Percentiles rank a stretch among this genome's conserved stretches.
Conservation (phyloP, 2,797 vertebrate species). For the Mormyrus hasselquistii region DNA sequence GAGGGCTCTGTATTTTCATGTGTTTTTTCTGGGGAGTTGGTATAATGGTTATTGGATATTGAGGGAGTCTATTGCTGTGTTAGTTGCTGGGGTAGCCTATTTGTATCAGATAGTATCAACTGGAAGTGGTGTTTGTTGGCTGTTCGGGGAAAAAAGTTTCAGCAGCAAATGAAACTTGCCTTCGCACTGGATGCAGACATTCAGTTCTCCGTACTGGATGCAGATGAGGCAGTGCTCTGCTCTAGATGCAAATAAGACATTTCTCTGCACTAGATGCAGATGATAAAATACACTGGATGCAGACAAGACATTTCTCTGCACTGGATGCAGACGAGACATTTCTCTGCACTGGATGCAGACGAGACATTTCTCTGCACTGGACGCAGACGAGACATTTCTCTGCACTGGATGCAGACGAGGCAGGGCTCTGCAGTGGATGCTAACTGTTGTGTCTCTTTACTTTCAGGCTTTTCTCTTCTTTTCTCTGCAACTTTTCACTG, state of each 20-base stretch:
- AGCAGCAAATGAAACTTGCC: background rate
- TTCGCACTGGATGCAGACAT: background rate
- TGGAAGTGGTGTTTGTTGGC: background rate
- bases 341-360: background rate
- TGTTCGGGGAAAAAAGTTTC: background rate
- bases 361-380: background rate
- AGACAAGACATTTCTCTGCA: background rate
- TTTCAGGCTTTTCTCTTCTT: background rate
- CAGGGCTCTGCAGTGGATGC: background rate
- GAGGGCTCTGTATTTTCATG: background rate
- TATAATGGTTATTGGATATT: background rate
- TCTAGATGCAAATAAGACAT: background rate
- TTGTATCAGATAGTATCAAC: background rate
- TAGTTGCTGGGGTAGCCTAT: background rate
- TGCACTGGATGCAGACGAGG: background rate
- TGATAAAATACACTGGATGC: background rate
- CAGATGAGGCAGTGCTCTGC: background rate
- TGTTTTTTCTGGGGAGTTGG: background rate
- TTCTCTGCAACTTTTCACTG: conserved; percentile 20
- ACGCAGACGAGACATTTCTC: background rate
- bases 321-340: background rate
- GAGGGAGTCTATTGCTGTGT: background rate
- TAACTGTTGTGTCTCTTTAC: background rate
- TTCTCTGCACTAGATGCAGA: background rate
- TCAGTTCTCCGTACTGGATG: background rate